Evolutionary conservation across 2,797 vertebrate species (phyloP), one percentile per base, ranked within the genome.

Genomic region (Schizopygopsis malacanthus): DNA sequence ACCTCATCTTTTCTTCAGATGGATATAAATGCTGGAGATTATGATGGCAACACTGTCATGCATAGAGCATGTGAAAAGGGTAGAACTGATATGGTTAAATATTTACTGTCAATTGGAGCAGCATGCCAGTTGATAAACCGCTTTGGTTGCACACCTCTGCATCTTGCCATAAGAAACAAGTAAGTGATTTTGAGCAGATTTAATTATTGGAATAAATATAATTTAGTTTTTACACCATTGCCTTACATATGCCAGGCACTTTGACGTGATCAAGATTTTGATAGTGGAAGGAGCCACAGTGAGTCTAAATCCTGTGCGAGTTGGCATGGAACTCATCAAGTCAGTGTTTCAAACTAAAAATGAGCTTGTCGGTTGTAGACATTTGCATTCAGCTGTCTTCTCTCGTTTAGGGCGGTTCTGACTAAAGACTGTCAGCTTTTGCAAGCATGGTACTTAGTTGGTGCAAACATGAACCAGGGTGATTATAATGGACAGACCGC

Each of bases 401-500:
- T 72, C 9, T 52, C 13, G 9, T 33, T 50, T 79, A 86, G 83
- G 81, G 81, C 76, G 7, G 72, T 82, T 45, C 20, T 25, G 20
- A n/a, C 16, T 37, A 72, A 52, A 28, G 84, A 89, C 67, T 70
- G 67, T 50, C 8, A 73, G 56, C 72, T 84, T 76, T 25, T 87
- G 63, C 4, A 72, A 22, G 85, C 82, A 37, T 89, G 85, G 82
- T 54, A 63, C 70, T 67, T 72, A 39, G 79, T 85, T 25, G 87
- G 87, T 11, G 25, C 61, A n/a, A 50, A 85, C 50, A 81, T 88
- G 79, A 81, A 88, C 59, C 78, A 79, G 69, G 4, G 61, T 52
- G 87, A 88, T 85, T 88, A 89, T 50, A 86, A 85, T 28, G 43
- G 87, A 56, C 67, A 72, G 54, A 88, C 85, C 5, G 75, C 85